Evolutionary conservation across 92 coral and sea anemone genomes (phyloP).

Genomic region (Epizoanthus illoricatus): DNA sequence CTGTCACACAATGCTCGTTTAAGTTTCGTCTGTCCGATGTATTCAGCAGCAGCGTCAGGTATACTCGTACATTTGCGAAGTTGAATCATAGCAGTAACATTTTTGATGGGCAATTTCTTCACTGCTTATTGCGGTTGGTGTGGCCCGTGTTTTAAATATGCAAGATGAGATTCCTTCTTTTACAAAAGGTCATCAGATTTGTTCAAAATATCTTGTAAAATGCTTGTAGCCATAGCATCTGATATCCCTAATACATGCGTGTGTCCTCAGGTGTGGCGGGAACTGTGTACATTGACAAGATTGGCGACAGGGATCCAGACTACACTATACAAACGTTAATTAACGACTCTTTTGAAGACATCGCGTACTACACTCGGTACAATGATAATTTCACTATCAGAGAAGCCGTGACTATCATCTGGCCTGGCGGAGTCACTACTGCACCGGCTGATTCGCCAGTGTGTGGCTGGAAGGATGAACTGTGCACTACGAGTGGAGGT

Average conservation of each 20-base stretch:
- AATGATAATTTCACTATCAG: conserved; percentile 77
- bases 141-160: too few species aligned
- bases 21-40: too few species aligned
- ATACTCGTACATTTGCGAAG: too few species aligned
- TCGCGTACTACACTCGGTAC: conserved; percentile 83
- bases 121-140: too few species aligned
- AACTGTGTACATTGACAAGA: conserved; percentile 78
- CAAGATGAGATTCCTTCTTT: too few species aligned
- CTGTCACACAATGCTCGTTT: too few species aligned
- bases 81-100: too few species aligned
- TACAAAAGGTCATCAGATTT: too few species aligned
- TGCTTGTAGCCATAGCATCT: too few species aligned
- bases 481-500: conserved; percentile 55
- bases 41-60: too few species aligned
- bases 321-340: conserved; percentile 81
- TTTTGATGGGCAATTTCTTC: too few species aligned
- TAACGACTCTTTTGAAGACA: conserved; percentile 77
- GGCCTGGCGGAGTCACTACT: conserved; percentile 87
- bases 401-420: conserved; percentile 72
- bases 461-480: conserved; percentile 77
- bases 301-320: conserved; percentile 83
- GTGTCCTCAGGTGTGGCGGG: conserved; percentile 73
- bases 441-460: conserved; percentile 78
- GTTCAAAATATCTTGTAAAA: too few species aligned
- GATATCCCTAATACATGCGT: not conserved